Evolutionary conservation across 2,113 vertebrate genomes (phyloP).

Genomic region (Equus quagga): DNA sequence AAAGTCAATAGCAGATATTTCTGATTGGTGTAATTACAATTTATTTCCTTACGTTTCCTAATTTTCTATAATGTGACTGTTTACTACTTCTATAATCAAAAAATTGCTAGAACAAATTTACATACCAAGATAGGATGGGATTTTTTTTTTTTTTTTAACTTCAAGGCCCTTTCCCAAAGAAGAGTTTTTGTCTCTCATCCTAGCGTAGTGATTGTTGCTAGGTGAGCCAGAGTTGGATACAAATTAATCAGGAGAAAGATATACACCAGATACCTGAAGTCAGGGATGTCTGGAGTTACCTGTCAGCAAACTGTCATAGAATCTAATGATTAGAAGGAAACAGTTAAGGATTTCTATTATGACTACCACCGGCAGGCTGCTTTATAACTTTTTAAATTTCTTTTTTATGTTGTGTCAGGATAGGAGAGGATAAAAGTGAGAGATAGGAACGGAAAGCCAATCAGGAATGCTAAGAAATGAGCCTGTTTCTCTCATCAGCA

Average conservation of each 20-base stretch:
- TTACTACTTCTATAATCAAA: conserved; percentile 17
- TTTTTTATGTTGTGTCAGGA: background rate
- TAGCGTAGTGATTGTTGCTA: conserved; percentile 15
- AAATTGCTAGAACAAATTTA: background rate
- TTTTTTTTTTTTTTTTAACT: background rate
- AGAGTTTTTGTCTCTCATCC: background rate
- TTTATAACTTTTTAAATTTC: background rate
- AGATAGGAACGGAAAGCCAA: background rate
- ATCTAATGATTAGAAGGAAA: conserved; percentile 30
- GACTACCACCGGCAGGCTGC: background rate
- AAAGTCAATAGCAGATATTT: background rate
- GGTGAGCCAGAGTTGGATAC: conserved; percentile 27
- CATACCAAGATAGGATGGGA: background rate
- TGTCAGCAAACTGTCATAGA: conserved; percentile 49
- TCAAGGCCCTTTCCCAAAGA: conserved; percentile 13
- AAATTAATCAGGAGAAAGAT: conserved; percentile 65
- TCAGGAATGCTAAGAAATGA: background rate
- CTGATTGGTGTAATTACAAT: background rate
- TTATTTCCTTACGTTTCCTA: conserved; percentile 17
- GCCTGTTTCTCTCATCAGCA: background rate
- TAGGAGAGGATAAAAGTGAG: background rate
- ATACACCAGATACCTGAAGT: background rate
- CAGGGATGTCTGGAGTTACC: background rate
- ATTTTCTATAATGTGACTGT: background rate
- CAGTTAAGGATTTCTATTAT: background rate